Evolutionary conservation across 1,140 invertebrate species (phyloP).

Genomic region (Atta colombica): DNA sequence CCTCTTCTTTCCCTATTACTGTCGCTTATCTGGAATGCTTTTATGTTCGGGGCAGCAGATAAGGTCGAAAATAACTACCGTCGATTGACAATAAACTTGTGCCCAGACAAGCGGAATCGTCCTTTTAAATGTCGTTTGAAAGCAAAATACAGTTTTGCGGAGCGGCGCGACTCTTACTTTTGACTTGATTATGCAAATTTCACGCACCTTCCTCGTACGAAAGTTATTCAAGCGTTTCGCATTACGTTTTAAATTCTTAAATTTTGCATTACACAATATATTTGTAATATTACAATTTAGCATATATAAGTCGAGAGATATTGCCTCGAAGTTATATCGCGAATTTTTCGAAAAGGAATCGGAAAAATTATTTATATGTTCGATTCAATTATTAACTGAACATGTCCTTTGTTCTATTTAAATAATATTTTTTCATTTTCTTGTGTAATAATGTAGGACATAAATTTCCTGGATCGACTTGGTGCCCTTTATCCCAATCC

Average conservation of each 20-base stretch:
- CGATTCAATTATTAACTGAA: neutral
- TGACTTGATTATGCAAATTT: constrained; percentile 41
- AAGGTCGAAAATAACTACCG: constrained; percentile 42
- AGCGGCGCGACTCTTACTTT: neutral
- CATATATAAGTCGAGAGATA: neutral
- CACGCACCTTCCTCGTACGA: neutral
- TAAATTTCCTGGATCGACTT: constrained; percentile 12
- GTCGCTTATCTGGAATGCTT: constrained; percentile 48
- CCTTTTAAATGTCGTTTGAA: constrained; percentile 41
- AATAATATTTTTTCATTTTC: neutral
- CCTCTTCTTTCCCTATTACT: constrained; percentile 41
- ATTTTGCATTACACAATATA: neutral
- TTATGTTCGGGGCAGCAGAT: constrained; percentile 33
- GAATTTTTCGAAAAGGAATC: neutral
- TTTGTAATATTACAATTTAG: neutral
- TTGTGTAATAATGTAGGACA: neutral
- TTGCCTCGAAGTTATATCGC: neutral
- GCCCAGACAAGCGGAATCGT: neutral
- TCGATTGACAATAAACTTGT: constrained; percentile 37
- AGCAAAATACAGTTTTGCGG: neutral
- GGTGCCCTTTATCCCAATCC: neutral
- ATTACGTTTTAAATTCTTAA: constrained; percentile 9
- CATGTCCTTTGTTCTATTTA: neutral
- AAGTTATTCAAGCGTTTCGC: constrained; percentile 28
- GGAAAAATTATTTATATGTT: neutral